Percentiles rank a stretch among this genome's conserved stretches.
Conservation (phyloP, 53 echinoderm and acorn worm species). For the Holothuria scabra region DNA sequence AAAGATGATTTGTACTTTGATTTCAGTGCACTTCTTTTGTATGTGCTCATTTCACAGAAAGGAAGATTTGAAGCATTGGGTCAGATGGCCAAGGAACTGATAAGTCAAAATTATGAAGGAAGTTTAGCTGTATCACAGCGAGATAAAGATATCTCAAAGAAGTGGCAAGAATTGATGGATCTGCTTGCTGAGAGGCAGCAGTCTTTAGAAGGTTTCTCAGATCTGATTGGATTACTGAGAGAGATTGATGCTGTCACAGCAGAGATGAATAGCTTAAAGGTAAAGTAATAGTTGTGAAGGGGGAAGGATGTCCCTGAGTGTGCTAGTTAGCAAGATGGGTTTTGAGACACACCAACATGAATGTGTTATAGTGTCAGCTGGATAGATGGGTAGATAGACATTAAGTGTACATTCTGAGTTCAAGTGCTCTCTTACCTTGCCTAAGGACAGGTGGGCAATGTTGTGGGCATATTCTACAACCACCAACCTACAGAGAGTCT, state of each 20-base stretch:
- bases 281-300: slow-evolving; percentile 5
- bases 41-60: slow-evolving; percentile 58
- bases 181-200: slow-evolving; percentile 77
- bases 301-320: too few relatives aligned
- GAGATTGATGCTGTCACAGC: slow-evolving; percentile 84
- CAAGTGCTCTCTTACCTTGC: too few relatives aligned
- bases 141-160: slow-evolving; percentile 71
- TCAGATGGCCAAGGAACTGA: slow-evolving; percentile 84
- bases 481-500: too few relatives aligned
- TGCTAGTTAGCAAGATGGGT: too few relatives aligned
- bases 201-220: slow-evolving; percentile 78
- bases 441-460: too few relatives aligned
- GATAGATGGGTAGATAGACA: too few relatives aligned
- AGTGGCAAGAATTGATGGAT: slow-evolving; percentile 81
- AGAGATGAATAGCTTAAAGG: slow-evolving; percentile 90
- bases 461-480: too few relatives aligned
- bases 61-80: slow-evolving; percentile 83
- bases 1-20: neutral
- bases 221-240: slow-evolving; percentile 87
- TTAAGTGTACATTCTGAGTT: too few relatives aligned
- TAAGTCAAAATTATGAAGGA: slow-evolving; percentile 74
- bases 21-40: neutral
- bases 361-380: too few relatives aligned
- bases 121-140: slow-evolving; percentile 51
- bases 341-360: too few relatives aligned